Conservation (phyloP, 2,888 invertebrate genomes). For the Archips xylosteana region DNA sequence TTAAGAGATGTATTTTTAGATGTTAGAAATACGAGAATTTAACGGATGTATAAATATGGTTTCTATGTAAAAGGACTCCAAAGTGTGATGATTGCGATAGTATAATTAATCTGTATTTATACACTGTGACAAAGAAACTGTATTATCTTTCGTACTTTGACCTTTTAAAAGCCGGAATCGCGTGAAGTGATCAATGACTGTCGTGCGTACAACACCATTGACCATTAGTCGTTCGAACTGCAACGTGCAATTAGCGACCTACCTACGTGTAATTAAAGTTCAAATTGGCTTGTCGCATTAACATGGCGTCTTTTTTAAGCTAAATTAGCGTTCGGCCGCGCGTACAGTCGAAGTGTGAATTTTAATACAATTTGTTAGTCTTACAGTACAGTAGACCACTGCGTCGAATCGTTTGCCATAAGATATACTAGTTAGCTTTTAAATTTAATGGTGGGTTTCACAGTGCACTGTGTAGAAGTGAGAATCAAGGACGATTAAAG, state of each 20-base stretch:
- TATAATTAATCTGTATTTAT: background rate
- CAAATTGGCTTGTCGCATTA: no score
- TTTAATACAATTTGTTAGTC: background rate
- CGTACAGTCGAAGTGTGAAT: no score
- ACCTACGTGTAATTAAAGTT: no score
- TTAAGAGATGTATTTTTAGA: background rate
- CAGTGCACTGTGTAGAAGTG: background rate
- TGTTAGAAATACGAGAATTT: background rate
- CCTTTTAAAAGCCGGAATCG: no score
- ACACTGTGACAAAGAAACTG: background rate
- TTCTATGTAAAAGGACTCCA: background rate
- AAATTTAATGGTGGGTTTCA: background rate
- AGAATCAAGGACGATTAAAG: background rate
- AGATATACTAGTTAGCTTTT: background rate
- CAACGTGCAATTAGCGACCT: no score
- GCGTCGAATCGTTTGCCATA: slow-evolving; percentile 6
- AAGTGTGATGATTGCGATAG: background rate
- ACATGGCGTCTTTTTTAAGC: no score
- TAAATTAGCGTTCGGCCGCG: no score
- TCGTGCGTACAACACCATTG: no score
- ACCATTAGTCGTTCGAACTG: no score
- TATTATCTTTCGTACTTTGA: background rate
- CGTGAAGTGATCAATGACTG: no score
- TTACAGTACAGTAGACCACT: background rate
- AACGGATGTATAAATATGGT: background rate